phyloP scores from a whole-genome alignment of 2,888 invertebrate genomes.

The Torymus texanus region DNA sequence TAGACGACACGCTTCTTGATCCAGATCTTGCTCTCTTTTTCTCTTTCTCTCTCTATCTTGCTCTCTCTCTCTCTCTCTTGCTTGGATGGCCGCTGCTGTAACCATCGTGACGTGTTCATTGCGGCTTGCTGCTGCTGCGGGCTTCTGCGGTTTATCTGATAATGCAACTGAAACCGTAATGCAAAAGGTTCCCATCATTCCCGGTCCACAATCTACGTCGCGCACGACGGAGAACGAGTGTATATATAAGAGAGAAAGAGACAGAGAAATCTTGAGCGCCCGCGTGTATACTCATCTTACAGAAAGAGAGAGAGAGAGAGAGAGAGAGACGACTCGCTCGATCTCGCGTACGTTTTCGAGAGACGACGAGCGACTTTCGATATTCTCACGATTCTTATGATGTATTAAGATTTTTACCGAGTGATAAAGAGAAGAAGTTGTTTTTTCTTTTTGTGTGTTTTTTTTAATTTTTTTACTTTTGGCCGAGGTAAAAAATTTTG shows the following conservation, averaged over 20 bases:
- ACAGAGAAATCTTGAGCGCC: conserved; percentile 7
- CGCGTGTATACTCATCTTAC: conserved; percentile 41
- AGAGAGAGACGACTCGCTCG: too few relatives aligned
- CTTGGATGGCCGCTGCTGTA: conserved; percentile 27
- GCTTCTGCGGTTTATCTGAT: conserved; percentile 57
- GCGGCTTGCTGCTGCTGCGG: conserved; percentile 39
- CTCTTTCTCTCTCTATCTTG: conserved; percentile 8
- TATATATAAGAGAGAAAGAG: conserved; percentile 10
- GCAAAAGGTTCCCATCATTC: conserved; percentile 56
- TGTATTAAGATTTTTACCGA: conserved; percentile 21
- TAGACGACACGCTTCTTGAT: conserved; percentile 40
- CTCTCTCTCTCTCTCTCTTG: conserved; percentile 14
- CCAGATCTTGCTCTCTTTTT: conserved; percentile 35
- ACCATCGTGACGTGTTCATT: conserved; percentile 53
- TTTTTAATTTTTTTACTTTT: too few relatives aligned
- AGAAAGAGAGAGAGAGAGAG: neutral
- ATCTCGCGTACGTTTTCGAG: conserved; percentile 10
- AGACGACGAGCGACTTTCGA: conserved; percentile 34
- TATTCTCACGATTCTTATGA: conserved; percentile 53
- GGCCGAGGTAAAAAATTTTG: neutral
- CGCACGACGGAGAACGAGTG: conserved; percentile 8
- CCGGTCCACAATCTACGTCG: conserved; percentile 33
- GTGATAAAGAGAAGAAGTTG: too few relatives aligned
- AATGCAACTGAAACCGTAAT: conserved; percentile 56
- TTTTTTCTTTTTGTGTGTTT: too few relatives aligned